A percentile compares a stretch with the other conserved stretches of the same genome.
These are phyloP conservation scores for Columba janthina DNA, from an alignment of 2,113 vertebrate species.

Conservation along the genomic window DNA sequence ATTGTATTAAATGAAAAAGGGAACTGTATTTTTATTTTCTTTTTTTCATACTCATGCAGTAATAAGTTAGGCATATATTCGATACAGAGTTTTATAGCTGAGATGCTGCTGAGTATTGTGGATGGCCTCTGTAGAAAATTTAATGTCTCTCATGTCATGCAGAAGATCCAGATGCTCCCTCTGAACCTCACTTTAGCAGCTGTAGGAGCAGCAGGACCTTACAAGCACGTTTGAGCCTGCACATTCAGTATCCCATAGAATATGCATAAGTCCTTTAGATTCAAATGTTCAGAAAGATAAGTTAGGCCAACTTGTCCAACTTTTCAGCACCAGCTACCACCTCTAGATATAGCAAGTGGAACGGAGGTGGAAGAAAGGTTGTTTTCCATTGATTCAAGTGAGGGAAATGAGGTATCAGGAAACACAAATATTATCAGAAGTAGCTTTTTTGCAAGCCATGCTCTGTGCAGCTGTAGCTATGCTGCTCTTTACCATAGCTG, in stretches of 20 bases:
- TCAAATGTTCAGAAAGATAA: background rate
- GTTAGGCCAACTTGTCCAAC: background rate
- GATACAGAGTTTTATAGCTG: background rate
- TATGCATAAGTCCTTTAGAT: background rate
- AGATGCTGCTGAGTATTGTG: background rate
- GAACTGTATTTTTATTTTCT: background rate
- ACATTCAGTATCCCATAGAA: background rate
- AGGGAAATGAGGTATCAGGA: background rate
- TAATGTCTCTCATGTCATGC: background rate
- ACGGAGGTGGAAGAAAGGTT: background rate
- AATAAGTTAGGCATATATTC: background rate
- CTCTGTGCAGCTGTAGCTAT: background rate
- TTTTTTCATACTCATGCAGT: background rate
- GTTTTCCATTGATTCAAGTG: background rate
- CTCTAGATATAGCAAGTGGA: background rate
- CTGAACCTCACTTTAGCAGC: background rate
- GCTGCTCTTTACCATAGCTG: background rate
- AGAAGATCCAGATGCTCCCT: background rate
- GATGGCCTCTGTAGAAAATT: background rate
- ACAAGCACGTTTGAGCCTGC: background rate
- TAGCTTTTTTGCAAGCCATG: rapidly evolving
- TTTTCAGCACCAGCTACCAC: background rate
- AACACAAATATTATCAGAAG: background rate
- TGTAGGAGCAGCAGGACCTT: background rate
- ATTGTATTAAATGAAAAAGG: background rate